These are phyloP conservation scores for Podotricha telesiphe DNA, from an alignment of 2,888 invertebrate species.

Conservation along the genomic window DNA sequence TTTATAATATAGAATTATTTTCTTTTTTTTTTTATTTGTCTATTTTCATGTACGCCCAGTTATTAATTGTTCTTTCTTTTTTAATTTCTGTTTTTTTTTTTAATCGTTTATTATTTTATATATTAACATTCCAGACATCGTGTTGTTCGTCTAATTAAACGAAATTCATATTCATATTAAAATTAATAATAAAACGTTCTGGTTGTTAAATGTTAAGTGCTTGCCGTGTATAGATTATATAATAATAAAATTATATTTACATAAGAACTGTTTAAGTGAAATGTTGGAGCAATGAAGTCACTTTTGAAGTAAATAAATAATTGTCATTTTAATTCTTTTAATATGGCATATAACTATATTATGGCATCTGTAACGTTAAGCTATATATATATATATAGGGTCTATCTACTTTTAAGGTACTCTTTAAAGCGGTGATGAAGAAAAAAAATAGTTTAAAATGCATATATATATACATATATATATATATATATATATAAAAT, in stretches of 20 bases:
- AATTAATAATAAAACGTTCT: too few species aligned
- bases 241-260: neutral
- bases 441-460: too few species aligned
- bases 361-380: neutral
- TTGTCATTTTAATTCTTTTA: neutral
- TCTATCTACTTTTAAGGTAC: too few species aligned
- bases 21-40: too few species aligned
- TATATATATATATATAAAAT: too few species aligned
- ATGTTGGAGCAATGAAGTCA: slow-evolving; percentile 10
- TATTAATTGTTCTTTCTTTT: neutral
- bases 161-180: too few species aligned
- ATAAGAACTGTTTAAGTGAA: neutral
- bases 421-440: too few species aligned
- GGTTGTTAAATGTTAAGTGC: slow-evolving; percentile 2
- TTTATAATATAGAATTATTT: too few species aligned
- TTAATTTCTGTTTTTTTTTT: neutral
- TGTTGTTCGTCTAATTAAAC: too few species aligned
- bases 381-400: too few species aligned
- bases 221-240: slow-evolving; percentile 7
- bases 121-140: too few species aligned
- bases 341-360: neutral
- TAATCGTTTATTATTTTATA: neutral
- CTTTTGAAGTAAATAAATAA: neutral
- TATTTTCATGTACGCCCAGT: neutral
- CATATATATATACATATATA: too few species aligned